These are phyloP conservation scores for Babyrousa celebensis DNA, from an alignment of 2,797 vertebrate genomes.

Conservation along the genomic window DNA sequence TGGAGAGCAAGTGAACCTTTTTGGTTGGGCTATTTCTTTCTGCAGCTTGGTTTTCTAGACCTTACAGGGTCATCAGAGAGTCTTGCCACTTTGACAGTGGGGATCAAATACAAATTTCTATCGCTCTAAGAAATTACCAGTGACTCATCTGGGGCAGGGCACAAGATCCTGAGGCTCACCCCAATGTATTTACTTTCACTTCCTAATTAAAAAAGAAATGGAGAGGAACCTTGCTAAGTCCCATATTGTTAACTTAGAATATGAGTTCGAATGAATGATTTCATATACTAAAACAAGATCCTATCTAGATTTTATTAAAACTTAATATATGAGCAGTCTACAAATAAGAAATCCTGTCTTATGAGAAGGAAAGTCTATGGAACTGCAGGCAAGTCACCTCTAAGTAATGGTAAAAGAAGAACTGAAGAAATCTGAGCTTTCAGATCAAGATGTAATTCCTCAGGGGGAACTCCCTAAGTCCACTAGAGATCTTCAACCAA, in stretches of 20 bases:
- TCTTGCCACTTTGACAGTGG: not conserved
- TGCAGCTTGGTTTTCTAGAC: not conserved
- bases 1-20: not conserved
- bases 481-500: not conserved
- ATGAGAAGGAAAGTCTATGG: conserved; percentile 11
- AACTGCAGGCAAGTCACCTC: not conserved
- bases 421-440: not conserved
- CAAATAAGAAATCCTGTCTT: conserved; percentile 9
- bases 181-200: not conserved
- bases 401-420: not conserved
- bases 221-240: conserved; percentile 1
- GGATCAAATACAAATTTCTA: not conserved
- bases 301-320: conserved; percentile 38
- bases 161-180: not conserved
- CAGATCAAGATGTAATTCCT: not conserved
- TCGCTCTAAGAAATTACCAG: not conserved
- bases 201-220: not conserved
- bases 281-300: not conserved
- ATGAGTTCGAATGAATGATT: not conserved
- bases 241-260: not conserved
- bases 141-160: not conserved
- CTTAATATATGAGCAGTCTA: not conserved
- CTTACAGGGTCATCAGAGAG: not conserved
- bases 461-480: not conserved
- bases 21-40: not conserved